phyloP scores from a whole-genome alignment of 2,797 vertebrate species.

The Margarornis squamiger region DNA sequence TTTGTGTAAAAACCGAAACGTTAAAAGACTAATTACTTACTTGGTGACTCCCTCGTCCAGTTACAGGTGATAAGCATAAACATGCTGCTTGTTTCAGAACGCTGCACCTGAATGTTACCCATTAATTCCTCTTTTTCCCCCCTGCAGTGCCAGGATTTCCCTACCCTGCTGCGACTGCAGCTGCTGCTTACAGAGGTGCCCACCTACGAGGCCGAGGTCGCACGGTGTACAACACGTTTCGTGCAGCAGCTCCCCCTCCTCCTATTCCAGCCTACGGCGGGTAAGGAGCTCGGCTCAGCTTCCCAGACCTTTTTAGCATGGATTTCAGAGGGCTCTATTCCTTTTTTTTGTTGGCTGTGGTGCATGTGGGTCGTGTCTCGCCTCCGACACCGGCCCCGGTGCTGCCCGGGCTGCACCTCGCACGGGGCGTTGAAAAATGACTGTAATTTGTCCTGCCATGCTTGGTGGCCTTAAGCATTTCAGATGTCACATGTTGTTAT shows the following conservation, averaged over 20 bases:
- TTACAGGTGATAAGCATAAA: background rate
- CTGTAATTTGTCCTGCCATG: slow-evolving; percentile 81
- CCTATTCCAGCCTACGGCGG: slow-evolving; percentile 95
- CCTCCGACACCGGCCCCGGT: slow-evolving; percentile 27
- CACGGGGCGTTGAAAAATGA: slow-evolving; percentile 80
- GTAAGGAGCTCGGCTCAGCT: slow-evolving; percentile 76
- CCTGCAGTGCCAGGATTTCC: slow-evolving; percentile 92
- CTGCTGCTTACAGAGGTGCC: slow-evolving; percentile 91
- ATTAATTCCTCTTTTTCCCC: background rate
- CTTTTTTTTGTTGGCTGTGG: background rate
- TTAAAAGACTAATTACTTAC: background rate
- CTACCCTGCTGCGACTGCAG: slow-evolving; percentile 90
- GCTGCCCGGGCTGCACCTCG: slow-evolving; percentile 76
- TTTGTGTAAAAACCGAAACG: background rate
- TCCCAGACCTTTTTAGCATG: background rate
- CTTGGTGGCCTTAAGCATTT: slow-evolving; percentile 80
- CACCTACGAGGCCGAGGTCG: slow-evolving; percentile 92
- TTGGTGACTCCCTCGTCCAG: background rate
- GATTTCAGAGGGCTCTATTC: background rate
- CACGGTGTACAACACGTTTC: slow-evolving; percentile 93
- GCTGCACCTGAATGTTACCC: fast-evolving
- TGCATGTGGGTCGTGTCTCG: slow-evolving; percentile 60
- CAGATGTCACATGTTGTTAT: slow-evolving; percentile 80
- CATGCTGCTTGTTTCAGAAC: fast-evolving
- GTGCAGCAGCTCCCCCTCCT: slow-evolving; percentile 91